Evolutionary conservation across 2,888 invertebrate genomes (phyloP), one percentile per base, ranked within the genome.

Genomic region (Drosophila meridiana): DNA sequence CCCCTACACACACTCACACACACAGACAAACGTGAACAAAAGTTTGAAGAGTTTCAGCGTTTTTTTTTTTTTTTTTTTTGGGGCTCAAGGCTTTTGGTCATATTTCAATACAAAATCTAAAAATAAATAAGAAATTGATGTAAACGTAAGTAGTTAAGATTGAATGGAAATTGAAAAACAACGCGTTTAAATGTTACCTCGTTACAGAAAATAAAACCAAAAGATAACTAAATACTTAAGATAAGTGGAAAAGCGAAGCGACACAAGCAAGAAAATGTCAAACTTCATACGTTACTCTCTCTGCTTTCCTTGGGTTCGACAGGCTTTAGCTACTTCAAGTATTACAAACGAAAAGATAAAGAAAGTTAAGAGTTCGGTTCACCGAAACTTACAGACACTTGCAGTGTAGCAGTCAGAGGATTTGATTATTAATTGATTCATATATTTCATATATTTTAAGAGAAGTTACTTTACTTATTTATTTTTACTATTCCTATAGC

Each of bases 141-240:
- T 59, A 63, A 28, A 28, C 56, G 43, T 63, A 73, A 76, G 73
- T 73, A 73, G 67, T 76, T 79, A 76, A 76, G 69, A 69, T 63
- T 50, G 68, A 78, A 73, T 64, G 67, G 64, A 82, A 76, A 69
- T 48, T 42, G 58, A 38, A 45, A 77, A 71, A 78, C 50, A 83
- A 82, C 67, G 76, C 79, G 83, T 90, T 91, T 90, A 87, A 91
- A 89, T 90, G 90, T 90, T 90, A 91, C 91, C 90, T 91, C 91
- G 91, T 91, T 91, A 91, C 87, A 75, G 26, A 71, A 75, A 62
- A 58, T 53, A 50, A 56, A 48, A 57, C 28, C 40, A 32, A 56
- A 38, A 42, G 34, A 20, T 52, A 52, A 56, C 56, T 42, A 48
- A 47, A 62, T n/a, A 38, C 13, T 58, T 68, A 55, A 59, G 48